These are phyloP conservation scores for Actenoides lindsayi DNA, from an alignment of 2,113 vertebrate genomes.

Conservation along the genomic window DNA sequence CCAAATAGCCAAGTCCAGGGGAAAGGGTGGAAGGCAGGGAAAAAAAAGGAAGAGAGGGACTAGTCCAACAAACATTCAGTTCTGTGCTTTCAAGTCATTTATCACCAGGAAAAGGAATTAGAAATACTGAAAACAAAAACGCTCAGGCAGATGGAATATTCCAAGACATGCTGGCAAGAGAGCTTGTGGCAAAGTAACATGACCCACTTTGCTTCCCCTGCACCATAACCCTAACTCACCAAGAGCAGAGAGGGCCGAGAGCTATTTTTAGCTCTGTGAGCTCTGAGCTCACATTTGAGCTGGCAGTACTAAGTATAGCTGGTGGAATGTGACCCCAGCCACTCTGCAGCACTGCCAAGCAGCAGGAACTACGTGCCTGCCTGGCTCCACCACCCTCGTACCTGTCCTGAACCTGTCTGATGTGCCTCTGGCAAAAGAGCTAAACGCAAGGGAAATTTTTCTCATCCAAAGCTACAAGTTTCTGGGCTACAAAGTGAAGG, in stretches of 20 bases:
- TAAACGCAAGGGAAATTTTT: background rate
- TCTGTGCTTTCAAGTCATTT: background rate
- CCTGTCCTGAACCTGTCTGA: background rate
- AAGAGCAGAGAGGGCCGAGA: conserved; percentile 7
- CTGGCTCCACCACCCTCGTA: background rate
- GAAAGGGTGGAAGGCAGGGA: background rate
- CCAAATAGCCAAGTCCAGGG: background rate
- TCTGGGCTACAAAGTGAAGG: background rate
- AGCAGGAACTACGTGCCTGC: background rate
- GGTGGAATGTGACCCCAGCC: conserved; percentile 36
- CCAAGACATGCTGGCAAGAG: background rate
- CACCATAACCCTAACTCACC: background rate
- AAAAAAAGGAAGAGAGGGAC: background rate
- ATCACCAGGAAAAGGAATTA: background rate
- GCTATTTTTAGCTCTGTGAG: conserved; percentile 55
- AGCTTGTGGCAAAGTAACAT: conserved; percentile 45
- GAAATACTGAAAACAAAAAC: conserved; percentile 1
- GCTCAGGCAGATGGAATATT: background rate
- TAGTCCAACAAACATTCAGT: background rate
- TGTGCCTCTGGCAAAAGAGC: background rate
- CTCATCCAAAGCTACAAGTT: background rate
- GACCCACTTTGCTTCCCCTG: conserved; percentile 10
- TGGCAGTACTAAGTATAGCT: conserved; percentile 74
- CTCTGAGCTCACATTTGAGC: conserved; percentile 59
- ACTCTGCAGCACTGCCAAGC: background rate